A percentile compares a stretch with the other conserved stretches of the same genome.
phyloP scores from a whole-genome alignment of 53 echinoderm and acorn worm species.

The Holothuria scabra region DNA sequence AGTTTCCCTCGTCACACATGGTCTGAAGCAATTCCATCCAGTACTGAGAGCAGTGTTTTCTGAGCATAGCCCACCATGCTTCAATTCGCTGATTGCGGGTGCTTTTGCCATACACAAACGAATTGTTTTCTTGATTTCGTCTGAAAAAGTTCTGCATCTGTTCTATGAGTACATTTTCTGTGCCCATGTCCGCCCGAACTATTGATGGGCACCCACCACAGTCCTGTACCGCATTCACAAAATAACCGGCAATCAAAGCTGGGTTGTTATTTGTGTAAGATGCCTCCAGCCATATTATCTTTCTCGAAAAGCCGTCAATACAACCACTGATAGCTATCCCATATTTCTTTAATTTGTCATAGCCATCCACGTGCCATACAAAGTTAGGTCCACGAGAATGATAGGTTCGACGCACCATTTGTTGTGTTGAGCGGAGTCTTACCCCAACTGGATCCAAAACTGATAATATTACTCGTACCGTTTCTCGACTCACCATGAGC shows the following conservation, averaged over 20 bases:
- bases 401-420: not conserved
- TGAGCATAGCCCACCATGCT: not conserved
- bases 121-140: not conserved
- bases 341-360: not conserved
- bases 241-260: not conserved
- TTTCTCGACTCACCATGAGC: not conserved
- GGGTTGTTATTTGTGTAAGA: not conserved
- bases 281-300: conserved; percentile 1
- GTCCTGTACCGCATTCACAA: not conserved
- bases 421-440: not conserved
- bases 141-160: not conserved
- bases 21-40: conserved; percentile 5
- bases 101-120: not conserved
- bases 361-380: not conserved
- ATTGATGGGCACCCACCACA: conserved; percentile 3
- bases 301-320: conserved; percentile 8
- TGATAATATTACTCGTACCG: not conserved
- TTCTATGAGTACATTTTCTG: not conserved
- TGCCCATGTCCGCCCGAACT: conserved; percentile 1
- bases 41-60: conserved; percentile 12
- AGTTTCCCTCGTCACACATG: not conserved
- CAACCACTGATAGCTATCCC: conserved; percentile 1
- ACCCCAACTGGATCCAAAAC: not conserved
- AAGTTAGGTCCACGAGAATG: not conserved
- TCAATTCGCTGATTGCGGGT: conserved; percentile 16